Base-by-base conservation (phyloP, 1,140 invertebrate species). In the Dendrolimus kikuchii region DNA sequence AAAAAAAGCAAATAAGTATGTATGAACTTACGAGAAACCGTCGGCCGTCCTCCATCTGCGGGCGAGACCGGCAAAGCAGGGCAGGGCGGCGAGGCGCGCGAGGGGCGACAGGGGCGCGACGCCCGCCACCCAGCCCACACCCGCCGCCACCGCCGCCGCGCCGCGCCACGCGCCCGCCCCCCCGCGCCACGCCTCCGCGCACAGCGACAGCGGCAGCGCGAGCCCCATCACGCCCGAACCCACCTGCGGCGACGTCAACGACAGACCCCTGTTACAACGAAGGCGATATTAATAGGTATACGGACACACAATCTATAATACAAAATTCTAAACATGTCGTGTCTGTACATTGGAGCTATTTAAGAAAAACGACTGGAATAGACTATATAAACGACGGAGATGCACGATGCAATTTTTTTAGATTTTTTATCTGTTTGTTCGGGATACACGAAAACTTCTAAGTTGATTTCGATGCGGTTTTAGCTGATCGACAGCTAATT, bases 161-260 rank as follows among this genome's bases (percentile, higher is more conserved):
- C 62, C 43, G 47, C 49, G 38, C 55, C 36, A 59, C 67, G 38
- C 63, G 55, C 56, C 54, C 60, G 59, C 47, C 58, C 66, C 40
- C 62, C 59, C 56, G 68, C 48, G 37, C 48, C 37, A 61, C 67
- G 37, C 64, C 55, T 55, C 54, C 62, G 61, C 47, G 56, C 66
- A 49, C 47, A 71, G 71, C 37, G 73, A 42, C 51, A 66, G 53
- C 38, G 69, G 66, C 38, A 57, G 41, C 8, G 49, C 51, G n/a
- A 63, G 54, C 2, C 55, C 56, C 36, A 81, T 58, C 56, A 68
- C 51, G 41, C 63, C 49, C 5, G 66, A 72, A 7, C 74, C 80
- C 10, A 66, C 68, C 7, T 54, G 62, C 2, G 64, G 53, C 0
- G 72, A 75, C 40, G 80, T 83, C 50, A 79, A 57, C n/a, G 76